Base-by-base conservation (phyloP, 2,888 invertebrate species). In the Rhamphomyia laevipes region DNA sequence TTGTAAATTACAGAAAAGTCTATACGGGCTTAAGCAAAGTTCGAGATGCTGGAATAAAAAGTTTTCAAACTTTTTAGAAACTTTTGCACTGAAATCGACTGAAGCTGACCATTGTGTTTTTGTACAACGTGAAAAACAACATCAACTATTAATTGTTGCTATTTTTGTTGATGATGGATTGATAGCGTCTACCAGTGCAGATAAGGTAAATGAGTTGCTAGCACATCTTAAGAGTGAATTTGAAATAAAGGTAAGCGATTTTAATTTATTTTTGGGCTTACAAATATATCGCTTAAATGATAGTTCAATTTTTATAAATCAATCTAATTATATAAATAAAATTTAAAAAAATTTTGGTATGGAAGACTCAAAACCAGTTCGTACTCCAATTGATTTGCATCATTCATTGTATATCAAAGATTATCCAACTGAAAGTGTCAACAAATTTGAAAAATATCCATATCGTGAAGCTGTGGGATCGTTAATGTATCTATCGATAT, bases 91-190 rank as follows among this genome's bases (percentile, higher is more conserved):
- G 18, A 52, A 53, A 43, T 47, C 56, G 44, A 57, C 55, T 47
- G 43, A 48, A 17, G 52, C 53, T n/a, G 63, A 62, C 53, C 53
- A 56, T n/a, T 61, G 62, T 48, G 56, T 62, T 11, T 62, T 57
- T 47, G 33, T 52, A 35, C 46, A 48, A 40, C 46, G 43, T 21
- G 45, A 52, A 35, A 47, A 15, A 33, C 21, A 21, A 21, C 21
- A 5, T 5, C 3, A 12, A 43, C 41, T n/a, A n/a, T 13, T 42
- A 57, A 6, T 52, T 60, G 12, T 15, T 61, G 4, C 55, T 7
- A 53, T 61, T 13, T 61, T 59, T 51, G 58, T 63, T 18, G 61
- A 61, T 48, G 58, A 61, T 51, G 59, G 59, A 9, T 13, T 33
- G 33, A 33, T 33, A 33, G 33, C 13, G 4, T 33, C 33, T 33